Evolutionary conservation across 1,140 invertebrate genomes (phyloP), one percentile per base, ranked within the genome.

Genomic region (Melipona quadrifasciata): DNA sequence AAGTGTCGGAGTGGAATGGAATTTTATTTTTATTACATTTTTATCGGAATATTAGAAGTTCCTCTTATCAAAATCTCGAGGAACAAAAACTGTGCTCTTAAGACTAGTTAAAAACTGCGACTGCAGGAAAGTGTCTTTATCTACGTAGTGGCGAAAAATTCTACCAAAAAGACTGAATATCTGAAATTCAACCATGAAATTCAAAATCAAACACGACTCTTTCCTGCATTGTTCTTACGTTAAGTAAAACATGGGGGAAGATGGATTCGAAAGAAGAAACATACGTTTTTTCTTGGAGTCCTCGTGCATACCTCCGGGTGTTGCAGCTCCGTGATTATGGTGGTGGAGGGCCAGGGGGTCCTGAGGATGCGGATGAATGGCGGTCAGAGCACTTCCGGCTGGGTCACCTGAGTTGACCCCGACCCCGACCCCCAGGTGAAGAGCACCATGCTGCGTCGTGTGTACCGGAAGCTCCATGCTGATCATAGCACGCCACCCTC

Each of bases 261-360:
- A 14, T 86, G 92, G 90, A 92, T 91, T 93, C 91, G 85, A 91
- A 92, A 93, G 92, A 94, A 93, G 91, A 94, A 94, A 94, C 93
- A 87, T 94, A 94, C 94, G 93, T 93, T 94, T 94, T 92, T 94
- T 94, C 93, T 94, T 93, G 89, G 92, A 93, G 77, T 94, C 93
- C 93, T 94, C 93, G 91, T 93, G 86, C 93, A 94, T 94, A 94
- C 94, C 93, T 94, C 94, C 93, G 81, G 91, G 88, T 89, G 92
- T 93, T 51, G 92, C 81, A 79, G 89, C 89, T n/a, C 89, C 91
- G 72, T 93, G 92, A 90, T 91, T 92, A 68, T 94, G 93, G 90
- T 94, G 94, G 82, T 94, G 93, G 78, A 94, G 92, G 67, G 89
- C 89, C 81, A 94, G 65, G 51, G 91, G 80, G 74, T 94, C 94